Percentiles rank a stretch among this genome's conserved stretches.
Evolutionary conservation across 2,888 invertebrate genomes (phyloP).

Genomic region (Volucella inanis): DNA sequence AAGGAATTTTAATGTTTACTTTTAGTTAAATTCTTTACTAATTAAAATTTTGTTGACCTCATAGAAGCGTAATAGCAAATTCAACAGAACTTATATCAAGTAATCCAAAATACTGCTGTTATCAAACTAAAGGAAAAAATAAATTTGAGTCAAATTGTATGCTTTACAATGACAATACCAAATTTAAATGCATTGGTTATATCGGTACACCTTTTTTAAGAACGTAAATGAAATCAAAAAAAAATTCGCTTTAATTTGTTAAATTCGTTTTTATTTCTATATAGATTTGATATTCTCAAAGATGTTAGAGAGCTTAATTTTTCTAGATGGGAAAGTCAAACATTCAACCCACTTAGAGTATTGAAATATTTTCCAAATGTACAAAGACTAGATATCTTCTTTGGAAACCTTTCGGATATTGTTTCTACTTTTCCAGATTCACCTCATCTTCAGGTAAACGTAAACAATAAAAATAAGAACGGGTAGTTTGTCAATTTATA

Average conservation of each 20-base stretch:
- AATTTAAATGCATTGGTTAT: conserved; percentile 40
- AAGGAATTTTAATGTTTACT: neutral
- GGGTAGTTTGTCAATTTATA: too few species aligned
- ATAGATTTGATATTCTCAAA: conserved; percentile 33
- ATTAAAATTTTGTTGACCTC: too few species aligned
- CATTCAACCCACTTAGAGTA: conserved; percentile 79
- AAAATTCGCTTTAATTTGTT: neutral
- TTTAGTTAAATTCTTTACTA: too few species aligned
- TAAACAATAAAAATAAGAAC: too few species aligned
- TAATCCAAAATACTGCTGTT: conserved; percentile 15
- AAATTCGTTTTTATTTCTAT: neutral
- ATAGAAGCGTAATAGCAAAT: neutral
- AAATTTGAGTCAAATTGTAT: conserved; percentile 21
- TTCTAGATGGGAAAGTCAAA: conserved; percentile 80
- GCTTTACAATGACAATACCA: neutral
- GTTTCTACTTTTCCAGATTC: conserved; percentile 80
- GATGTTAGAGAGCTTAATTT: conserved; percentile 72
- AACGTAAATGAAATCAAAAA: conserved; percentile 16
- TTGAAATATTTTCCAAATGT: conserved; percentile 79
- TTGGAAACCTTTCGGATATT: conserved; percentile 80
- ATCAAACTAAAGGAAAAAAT: conserved; percentile 1
- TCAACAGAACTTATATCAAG: neutral
- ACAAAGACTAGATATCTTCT: conserved; percentile 80
- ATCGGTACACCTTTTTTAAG: conserved; percentile 13
- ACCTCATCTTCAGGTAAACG: conserved; percentile 78